These are phyloP conservation scores for Umimayanthus kanabou DNA, from an alignment of 92 coral and sea anemone genomes.

Conservation along the genomic window DNA sequence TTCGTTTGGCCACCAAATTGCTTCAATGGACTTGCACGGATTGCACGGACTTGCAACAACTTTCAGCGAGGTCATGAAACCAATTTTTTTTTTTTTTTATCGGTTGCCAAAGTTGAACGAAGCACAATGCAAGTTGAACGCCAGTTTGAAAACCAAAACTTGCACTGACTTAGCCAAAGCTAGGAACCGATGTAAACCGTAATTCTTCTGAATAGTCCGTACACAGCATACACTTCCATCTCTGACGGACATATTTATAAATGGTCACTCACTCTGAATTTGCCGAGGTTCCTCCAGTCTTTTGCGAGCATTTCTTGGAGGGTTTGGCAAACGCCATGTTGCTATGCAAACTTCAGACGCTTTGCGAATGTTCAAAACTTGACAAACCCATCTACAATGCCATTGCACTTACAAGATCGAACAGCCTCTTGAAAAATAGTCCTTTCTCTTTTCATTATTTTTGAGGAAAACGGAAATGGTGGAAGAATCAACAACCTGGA, in stretches of 20 bases:
- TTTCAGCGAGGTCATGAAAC: no score
- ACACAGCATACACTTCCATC: not conserved
- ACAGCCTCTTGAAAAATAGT: not conserved
- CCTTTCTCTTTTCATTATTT: not conserved
- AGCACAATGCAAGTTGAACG: no score
- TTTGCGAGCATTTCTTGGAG: not conserved
- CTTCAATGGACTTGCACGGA: no score
- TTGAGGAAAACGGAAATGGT: no score
- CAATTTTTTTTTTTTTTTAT: no score
- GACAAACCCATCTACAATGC: not conserved
- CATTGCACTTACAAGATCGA: not conserved
- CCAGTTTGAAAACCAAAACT: no score
- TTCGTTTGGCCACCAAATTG: no score
- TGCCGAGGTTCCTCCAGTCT: not conserved
- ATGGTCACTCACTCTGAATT: conserved; percentile 12
- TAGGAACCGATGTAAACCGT: no score
- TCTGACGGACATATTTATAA: not conserved
- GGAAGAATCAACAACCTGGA: not conserved
- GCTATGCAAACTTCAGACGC: not conserved
- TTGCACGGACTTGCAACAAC: no score
- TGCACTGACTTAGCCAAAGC: no score
- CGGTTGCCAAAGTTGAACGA: no score
- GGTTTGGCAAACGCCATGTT: conserved; percentile 14
- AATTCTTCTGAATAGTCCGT: no score
- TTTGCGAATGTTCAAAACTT: not conserved